phyloP scores from a whole-genome alignment of 2,113 vertebrate genomes.

The Caloenas nicobarica region DNA sequence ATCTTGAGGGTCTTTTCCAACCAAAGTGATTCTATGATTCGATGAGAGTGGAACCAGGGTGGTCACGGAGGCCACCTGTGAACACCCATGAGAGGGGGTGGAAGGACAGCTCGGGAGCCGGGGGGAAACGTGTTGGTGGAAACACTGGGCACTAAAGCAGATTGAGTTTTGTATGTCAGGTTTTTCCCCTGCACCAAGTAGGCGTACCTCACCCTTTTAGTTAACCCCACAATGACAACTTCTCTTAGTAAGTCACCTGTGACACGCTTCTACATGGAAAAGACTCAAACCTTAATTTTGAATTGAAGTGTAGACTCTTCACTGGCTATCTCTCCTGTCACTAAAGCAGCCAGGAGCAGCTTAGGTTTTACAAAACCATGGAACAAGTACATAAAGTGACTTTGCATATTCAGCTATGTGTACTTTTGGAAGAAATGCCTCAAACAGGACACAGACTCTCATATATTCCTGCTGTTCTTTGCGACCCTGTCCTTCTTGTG shows the following conservation, averaged over 20 bases:
- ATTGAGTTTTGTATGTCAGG: fast-evolving
- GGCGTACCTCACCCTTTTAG: not conserved
- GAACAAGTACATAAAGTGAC: not conserved
- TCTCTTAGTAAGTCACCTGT: too few species aligned
- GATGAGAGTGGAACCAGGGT: too few species aligned
- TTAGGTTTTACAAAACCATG: not conserved
- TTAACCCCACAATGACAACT: too few species aligned
- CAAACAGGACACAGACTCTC: not conserved
- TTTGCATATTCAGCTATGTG: not conserved
- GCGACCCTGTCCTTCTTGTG: not conserved
- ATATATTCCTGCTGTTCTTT: not conserved
- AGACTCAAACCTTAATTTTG: not conserved
- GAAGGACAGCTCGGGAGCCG: too few species aligned
- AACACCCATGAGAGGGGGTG: too few species aligned
- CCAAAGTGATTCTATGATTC: too few species aligned
- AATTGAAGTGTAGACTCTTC: not conserved
- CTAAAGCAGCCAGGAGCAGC: not conserved
- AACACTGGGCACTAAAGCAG: fast-evolving
- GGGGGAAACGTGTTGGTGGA: fast-evolving
- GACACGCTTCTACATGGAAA: too few species aligned
- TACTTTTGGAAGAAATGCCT: not conserved
- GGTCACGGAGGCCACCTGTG: too few species aligned
- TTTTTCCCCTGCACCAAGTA: too few species aligned
- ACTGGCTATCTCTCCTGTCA: not conserved
- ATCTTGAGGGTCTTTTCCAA: too few species aligned